Evolutionary conservation across 2,113 vertebrate genomes (phyloP), one percentile per base, ranked within the genome.

Genomic region (Coturnix japonica): DNA sequence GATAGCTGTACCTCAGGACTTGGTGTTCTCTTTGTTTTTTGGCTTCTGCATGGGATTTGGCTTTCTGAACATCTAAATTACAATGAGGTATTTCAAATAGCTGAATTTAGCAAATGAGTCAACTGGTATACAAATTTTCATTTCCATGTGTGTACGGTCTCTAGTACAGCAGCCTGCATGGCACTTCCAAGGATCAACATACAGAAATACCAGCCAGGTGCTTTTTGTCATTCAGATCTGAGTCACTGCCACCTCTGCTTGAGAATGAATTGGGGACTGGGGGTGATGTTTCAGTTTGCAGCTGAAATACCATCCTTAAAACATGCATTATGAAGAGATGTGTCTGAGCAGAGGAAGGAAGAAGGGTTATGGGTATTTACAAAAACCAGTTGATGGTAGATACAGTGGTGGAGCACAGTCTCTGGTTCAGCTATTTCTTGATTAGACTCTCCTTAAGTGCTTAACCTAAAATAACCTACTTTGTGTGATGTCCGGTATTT

Each of bases 191-290:
- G 26, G 30, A n/a, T 88, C 67, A 83, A 41, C 30, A 9, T n/a
- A 35, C 19, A 0, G 0, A 87, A 66, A 11, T 37, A n/a, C 18
- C 0, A 0, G 85, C 63, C 76, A 67, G 79, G 39, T 60, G 43
- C 15, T 61, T 31, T 90, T 57, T 80, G 75, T 8, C 20, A 76
- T 64, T 65, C 31, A 63, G 37, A 30, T 76, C 43, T 59, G 76
- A 91, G 39, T 81, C 82, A 69, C n/a, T 88, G 47, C 53, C n/a
- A 22, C 56, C 35, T 51, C 53, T 59, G 16, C 54, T 87, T 71
- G 67, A 49, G 44, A 81, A 35, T 17, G 17, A 54, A 17, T 60
- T 74, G 51, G 13, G 47, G 23, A 1, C 53, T 72, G 39, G 60
- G 44, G 43, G 11, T 88, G 44, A 51, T 69, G 33, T 25, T 63